phyloP scores from a whole-genome alignment of 2,888 invertebrate genomes.

The Luperina nickerlii region DNA sequence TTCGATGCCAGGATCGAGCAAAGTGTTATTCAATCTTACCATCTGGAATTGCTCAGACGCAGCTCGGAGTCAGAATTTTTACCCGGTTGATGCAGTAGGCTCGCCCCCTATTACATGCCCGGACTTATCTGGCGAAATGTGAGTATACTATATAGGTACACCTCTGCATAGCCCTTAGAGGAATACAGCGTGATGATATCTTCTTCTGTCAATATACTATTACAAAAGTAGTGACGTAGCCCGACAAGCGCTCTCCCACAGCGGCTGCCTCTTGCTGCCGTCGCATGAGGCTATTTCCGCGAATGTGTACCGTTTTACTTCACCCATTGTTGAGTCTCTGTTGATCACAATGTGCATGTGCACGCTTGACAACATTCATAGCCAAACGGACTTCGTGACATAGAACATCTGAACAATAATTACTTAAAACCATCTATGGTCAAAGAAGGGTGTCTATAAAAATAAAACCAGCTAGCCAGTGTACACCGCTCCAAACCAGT shows the following conservation, averaged over 20 bases:
- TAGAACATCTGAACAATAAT: not conserved
- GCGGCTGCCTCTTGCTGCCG: too few relatives aligned
- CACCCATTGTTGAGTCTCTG: too few relatives aligned
- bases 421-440: slow-evolving; percentile 14
- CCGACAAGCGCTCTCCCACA: too few relatives aligned
- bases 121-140: not conserved
- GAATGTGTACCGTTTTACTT: too few relatives aligned
- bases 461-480: slow-evolving; percentile 40
- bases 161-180: not conserved
- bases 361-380: too few relatives aligned
- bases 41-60: not conserved
- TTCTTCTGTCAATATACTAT: too few relatives aligned
- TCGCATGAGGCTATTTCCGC: too few relatives aligned
- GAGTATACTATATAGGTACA: not conserved
- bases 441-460: slow-evolving; percentile 44
- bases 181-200: not conserved
- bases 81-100: not conserved
- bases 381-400: too few relatives aligned
- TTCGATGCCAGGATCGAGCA: not conserved
- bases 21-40: not conserved
- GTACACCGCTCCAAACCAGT: slow-evolving; percentile 64
- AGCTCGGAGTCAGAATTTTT: not conserved
- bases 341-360: too few relatives aligned
- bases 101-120: not conserved
- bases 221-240: too few relatives aligned